These are phyloP conservation scores for Caenorhabditis sp. DNA, from an alignment of 2,888 invertebrate species.

Conservation along the genomic window DNA sequence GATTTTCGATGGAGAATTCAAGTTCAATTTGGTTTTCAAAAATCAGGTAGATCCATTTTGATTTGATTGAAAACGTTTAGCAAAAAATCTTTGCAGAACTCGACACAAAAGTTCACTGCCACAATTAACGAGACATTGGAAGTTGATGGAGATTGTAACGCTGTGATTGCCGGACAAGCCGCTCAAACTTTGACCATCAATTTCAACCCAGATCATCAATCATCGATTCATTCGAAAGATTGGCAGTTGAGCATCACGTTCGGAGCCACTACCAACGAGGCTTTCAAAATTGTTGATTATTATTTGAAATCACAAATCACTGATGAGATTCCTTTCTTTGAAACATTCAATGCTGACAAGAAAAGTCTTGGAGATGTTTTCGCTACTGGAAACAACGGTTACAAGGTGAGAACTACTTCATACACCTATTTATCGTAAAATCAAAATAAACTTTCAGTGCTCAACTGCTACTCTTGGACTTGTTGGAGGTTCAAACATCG, in stretches of 20 bases:
- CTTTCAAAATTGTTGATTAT: constrained; percentile 53
- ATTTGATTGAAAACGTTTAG: no score
- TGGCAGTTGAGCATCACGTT: constrained; percentile 48
- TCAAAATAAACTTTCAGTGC: no score
- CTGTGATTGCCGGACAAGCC: constrained; percentile 31
- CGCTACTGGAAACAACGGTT: constrained; percentile 35
- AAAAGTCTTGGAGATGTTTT: constrained; percentile 32
- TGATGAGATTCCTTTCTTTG: constrained; percentile 25
- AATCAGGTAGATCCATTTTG: no score
- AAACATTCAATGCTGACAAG: constrained; percentile 25
- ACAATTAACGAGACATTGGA: constrained; percentile 28
- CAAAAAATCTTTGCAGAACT: no score
- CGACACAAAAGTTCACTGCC: constrained; percentile 41
- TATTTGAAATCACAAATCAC: constrained; percentile 36
- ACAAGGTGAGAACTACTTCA: no score
- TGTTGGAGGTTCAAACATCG: constrained; percentile 49
- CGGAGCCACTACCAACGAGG: constrained; percentile 29
- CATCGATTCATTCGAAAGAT: constrained; percentile 33
- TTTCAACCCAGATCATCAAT: constrained; percentile 46
- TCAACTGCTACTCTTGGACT: constrained; percentile 57
- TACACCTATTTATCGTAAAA: no score
- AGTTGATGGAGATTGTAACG: constrained; percentile 42
- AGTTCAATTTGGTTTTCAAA: constrained; percentile 25
- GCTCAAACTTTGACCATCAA: constrained; percentile 43
- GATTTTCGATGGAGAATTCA: constrained; percentile 50